Evolutionary conservation across 2,888 invertebrate species (phyloP).

Genomic region (Parapristionchus giblindavisi): DNA sequence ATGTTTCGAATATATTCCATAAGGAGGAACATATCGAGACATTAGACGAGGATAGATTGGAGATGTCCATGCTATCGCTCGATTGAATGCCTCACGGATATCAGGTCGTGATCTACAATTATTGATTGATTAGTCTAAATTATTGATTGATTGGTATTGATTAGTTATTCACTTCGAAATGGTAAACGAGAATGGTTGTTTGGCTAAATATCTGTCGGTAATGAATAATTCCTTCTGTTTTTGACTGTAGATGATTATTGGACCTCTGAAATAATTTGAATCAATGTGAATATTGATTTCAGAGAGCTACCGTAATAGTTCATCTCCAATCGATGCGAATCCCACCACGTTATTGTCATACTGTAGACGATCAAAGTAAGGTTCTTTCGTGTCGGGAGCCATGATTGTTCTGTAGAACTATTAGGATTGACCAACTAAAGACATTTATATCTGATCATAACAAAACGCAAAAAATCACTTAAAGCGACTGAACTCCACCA

Average conservation of each 20-base stretch:
- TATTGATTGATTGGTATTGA: not conserved
- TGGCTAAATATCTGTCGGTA: not conserved
- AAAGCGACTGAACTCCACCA: too few species aligned
- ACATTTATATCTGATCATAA: too few species aligned
- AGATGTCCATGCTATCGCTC: constrained; percentile 7
- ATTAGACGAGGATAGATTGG: constrained; percentile 18
- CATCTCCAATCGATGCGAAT: constrained; percentile 25
- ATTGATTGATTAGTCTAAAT: not conserved
- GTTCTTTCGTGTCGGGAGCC: constrained; percentile 4
- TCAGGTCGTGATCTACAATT: constrained; percentile 3
- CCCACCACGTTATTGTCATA: not conserved
- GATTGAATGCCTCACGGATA: constrained; percentile 17
- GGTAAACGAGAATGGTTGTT: constrained; percentile 10
- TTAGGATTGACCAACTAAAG: too few species aligned
- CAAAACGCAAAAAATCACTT: too few species aligned
- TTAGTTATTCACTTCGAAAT: constrained; percentile 13
- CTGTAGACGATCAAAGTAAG: not conserved
- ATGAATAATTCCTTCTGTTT: not conserved
- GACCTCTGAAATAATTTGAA: not conserved
- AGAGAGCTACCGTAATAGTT: constrained; percentile 5
- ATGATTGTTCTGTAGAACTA: not conserved
- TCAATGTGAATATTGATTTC: not conserved
- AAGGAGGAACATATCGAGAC: constrained; percentile 10
- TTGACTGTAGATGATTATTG: constrained; percentile 6
- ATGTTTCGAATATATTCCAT: constrained; percentile 8